A percentile compares a stretch with the other conserved stretches of the same genome.
These are phyloP conservation scores for Cuculus canorus DNA, from an alignment of 2,797 vertebrate genomes.

Conservation along the genomic window DNA sequence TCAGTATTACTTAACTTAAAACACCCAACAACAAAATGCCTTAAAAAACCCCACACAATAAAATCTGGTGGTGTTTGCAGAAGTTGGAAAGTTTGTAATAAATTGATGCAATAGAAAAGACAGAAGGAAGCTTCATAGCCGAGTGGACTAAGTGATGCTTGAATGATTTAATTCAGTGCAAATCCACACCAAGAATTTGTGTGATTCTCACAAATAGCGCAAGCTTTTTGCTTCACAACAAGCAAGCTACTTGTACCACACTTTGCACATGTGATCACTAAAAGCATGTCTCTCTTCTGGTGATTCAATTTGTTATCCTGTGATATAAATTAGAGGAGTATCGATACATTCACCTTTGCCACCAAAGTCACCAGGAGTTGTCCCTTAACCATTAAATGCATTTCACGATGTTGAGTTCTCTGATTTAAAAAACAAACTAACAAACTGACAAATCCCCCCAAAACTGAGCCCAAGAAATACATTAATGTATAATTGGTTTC, in stretches of 20 bases:
- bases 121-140: neutral
- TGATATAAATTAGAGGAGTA: neutral
- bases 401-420: neutral
- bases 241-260: neutral
- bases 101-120: neutral
- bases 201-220: neutral
- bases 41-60: neutral
- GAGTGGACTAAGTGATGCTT: neutral
- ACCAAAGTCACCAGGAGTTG: neutral
- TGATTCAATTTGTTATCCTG: neutral
- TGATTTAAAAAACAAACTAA: neutral
- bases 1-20: neutral
- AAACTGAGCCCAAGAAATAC: neutral
- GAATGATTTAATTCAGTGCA: neutral
- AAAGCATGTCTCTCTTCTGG: neutral
- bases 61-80: accelerated
- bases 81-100: neutral
- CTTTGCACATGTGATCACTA: neutral
- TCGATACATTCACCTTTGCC: neutral
- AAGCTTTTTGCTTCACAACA: neutral
- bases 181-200: neutral
- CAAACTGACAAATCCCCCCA: neutral
- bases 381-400: neutral
- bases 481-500: too few relatives aligned
- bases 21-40: neutral